A percentile compares a stretch with the other conserved stretches of the same genome.
Conservation (phyloP, 2,113 vertebrate species). For the Struthio camelus region DNA sequence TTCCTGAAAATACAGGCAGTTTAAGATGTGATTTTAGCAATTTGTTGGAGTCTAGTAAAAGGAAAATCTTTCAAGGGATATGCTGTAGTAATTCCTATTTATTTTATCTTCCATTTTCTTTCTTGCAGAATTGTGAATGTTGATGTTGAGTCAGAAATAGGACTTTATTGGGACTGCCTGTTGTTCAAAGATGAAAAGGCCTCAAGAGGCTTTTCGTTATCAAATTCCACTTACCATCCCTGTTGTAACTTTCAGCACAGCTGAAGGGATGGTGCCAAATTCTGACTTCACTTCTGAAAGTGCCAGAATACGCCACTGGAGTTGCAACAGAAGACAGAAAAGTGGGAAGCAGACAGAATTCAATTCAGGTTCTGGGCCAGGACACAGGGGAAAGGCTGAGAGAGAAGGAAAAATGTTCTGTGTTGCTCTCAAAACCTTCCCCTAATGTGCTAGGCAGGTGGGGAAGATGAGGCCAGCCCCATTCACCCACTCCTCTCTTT, state of each 20-base stretch:
- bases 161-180: slow-evolving; percentile 24
- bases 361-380: background rate
- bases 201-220: slow-evolving; percentile 48
- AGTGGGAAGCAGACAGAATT: slow-evolving; percentile 16
- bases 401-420: background rate
- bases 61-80: background rate
- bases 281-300: slow-evolving; percentile 23
- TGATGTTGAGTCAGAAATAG: slow-evolving; percentile 18
- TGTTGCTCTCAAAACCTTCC: background rate
- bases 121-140: background rate
- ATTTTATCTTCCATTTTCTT: slow-evolving; percentile 44
- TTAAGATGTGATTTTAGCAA: slow-evolving; percentile 14
- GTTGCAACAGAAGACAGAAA: slow-evolving; percentile 37
- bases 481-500: background rate
- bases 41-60: slow-evolving; percentile 34
- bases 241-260: slow-evolving; percentile 51
- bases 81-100: slow-evolving; percentile 4
- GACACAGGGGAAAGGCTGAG: background rate
- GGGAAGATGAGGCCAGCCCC: background rate
- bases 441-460: slow-evolving; percentile 40
- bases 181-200: slow-evolving; percentile 60
- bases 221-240: slow-evolving; percentile 59
- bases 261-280: slow-evolving; percentile 38
- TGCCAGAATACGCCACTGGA: slow-evolving; percentile 34
- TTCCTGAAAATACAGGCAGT: slow-evolving; percentile 38